Percentiles rank a stretch among this genome's conserved stretches.
phyloP scores from a whole-genome alignment of 2,888 invertebrate genomes.

The Callyntrura sp. region DNA sequence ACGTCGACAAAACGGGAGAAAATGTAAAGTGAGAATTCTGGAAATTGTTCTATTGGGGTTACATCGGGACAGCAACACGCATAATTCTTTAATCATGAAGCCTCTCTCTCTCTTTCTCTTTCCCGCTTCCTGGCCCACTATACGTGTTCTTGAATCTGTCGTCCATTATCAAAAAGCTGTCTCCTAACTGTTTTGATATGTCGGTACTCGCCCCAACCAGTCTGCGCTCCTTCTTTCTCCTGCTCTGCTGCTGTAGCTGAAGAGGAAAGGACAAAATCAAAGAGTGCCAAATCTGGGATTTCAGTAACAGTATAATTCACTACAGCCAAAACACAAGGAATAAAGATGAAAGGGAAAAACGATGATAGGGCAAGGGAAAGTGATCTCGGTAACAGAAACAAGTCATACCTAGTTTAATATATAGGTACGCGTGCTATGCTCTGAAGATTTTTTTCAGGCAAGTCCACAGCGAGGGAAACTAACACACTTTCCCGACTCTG shows the following conservation, averaged over 20 bases:
- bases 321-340: neutral
- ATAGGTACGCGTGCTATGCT: neutral
- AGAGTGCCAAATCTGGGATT: slow-evolving; percentile 62
- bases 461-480: slow-evolving; percentile 8
- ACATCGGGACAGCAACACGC: slow-evolving; percentile 59
- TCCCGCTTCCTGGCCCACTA: neutral
- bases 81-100: slow-evolving; percentile 66
- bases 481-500: slow-evolving; percentile 23
- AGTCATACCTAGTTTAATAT: neutral
- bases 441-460: neutral
- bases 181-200: too few species aligned
- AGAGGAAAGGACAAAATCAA: slow-evolving; percentile 62
- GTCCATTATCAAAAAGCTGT: neutral
- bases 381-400: neutral
- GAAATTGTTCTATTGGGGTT: slow-evolving; percentile 75
- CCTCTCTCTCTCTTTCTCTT: slow-evolving; percentile 4
- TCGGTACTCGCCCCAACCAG: neutral
- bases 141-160: neutral
- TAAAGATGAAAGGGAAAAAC: slow-evolving; percentile 55
- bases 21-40: slow-evolving; percentile 47
- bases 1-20: slow-evolving; percentile 15
- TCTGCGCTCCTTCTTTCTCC: neutral
- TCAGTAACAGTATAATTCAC: neutral
- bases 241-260: slow-evolving; percentile 9
- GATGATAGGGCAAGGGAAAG: slow-evolving; percentile 31